Base-by-base conservation (phyloP, 64 coral and sea anemone species). In the Trachythela sp. region DNA sequence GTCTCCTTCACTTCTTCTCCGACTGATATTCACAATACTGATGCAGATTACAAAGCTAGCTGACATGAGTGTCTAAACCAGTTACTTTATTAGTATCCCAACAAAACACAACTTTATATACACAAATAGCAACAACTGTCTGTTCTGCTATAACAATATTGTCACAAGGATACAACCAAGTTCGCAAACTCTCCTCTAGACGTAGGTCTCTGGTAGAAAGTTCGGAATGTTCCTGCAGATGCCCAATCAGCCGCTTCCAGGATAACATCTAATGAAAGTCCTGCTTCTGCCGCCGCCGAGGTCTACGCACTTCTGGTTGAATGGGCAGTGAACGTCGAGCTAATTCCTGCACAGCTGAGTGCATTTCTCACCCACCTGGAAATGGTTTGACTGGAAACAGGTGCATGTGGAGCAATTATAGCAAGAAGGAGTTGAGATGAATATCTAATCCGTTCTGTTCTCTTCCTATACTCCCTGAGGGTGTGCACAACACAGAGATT, bases 221-320 rank as follows among this genome's bases (percentile, higher is more conserved):
- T 70, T 8, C 64, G 64, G 24, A 70, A 70, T 26, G 64, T 70
- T 70, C 64, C 64, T 9, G 64, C 64, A 8, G 64, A 70, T n/a
- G 64, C 64, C 64, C 64, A 70, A n/a, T 70, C 64, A n/a, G 64
- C 64, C 24, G 64, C 64, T 15, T 70, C 64, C 24, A 70, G 64
- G 24, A 70, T 70, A 22, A 70, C 30, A 6, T 70, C 64, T 22
- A 70, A n/a, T n/a, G n/a, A n/a, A n/a, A n/a, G n/a, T n/a, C n/a
- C n/a, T n/a, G n/a, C n/a, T n/a, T n/a, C n/a, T 26, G 64, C 64
- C 9, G 64, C 64, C 8, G 64, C 64, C 30, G 2, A 77, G 2
- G 71, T 77, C 17, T 9, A 77, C 3, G 2, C 71, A 77, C 71
- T 77, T 32, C 71, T 2, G 31, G 71, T 77, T 9, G 27, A 77